Percentiles rank a stretch among this genome's conserved stretches.
phyloP scores from a whole-genome alignment of 2,888 invertebrate genomes.

The Limnephilus rhombicus region DNA sequence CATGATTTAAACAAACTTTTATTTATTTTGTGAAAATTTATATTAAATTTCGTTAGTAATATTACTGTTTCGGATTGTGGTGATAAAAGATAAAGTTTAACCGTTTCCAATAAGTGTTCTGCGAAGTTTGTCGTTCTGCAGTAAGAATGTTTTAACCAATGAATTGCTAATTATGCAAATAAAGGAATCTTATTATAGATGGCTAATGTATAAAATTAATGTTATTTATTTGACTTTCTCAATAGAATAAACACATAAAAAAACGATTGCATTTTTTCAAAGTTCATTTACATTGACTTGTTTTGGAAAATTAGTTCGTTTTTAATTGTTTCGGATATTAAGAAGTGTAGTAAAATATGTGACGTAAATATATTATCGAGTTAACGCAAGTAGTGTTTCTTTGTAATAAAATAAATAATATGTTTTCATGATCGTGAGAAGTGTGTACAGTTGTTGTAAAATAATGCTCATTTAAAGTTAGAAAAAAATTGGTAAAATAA shows the following conservation, averaged over 20 bases:
- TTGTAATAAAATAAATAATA: neutral
- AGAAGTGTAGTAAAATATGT: neutral
- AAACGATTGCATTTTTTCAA: neutral
- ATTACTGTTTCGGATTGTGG: neutral
- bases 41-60: neutral
- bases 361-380: neutral
- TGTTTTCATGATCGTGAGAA: neutral
- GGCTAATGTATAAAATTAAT: neutral
- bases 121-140: constrained; percentile 16
- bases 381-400: neutral
- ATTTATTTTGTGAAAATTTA: neutral
- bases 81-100: neutral
- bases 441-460: neutral
- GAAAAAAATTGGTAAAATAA: neutral
- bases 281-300: neutral
- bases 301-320: neutral
- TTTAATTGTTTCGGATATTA: neutral
- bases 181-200: neutral
- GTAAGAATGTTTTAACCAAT: neutral
- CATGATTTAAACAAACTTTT: neutral
- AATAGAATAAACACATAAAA: neutral
- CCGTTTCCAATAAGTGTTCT: constrained; percentile 11
- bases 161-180: neutral
- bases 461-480: neutral
- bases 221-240: no score